Base-by-base conservation (phyloP, 37 sponge, comb jelly and placozoan genomes). In the Halichondria panicea region DNA sequence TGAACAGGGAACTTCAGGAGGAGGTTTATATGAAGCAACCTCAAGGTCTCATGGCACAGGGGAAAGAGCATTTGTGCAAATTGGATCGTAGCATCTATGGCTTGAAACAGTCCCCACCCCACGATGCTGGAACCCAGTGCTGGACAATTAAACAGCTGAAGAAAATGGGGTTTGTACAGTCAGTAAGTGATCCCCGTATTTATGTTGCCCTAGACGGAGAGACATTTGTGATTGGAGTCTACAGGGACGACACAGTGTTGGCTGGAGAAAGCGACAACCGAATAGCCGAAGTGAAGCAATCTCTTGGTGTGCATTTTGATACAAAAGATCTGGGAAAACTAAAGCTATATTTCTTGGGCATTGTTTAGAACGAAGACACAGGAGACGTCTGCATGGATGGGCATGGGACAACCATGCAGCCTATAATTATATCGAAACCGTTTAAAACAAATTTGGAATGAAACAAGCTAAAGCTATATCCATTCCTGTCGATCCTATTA, bases 1-100 rank as follows among this genome's bases (percentile, higher is more conserved):
- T 76, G 15, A 63, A 76, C 43, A 63, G 81, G 15, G 71, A 69
- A 32, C 81, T 70, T 27, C 28, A 80, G 38, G 71, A 80, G 55
- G 70, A 70, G 33, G 81, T 80, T 32, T 80, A 80, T 48, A 80
- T 80, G 81, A 55, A 57, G 38, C 81, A 80, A 37, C 71, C 81
- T 9, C 71, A 80, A 57, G 71, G 81, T 24, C 70, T 43, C 38
- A 62, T 55, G 12, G 63, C 34, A 54, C 25, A 69, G 24, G 81
- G 81, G 15, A 55, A 70, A 67, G 79, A 78, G 58, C 54, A 45
- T 66, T 25, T 78, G 21, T 81, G 72, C 27, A 70, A 35, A 59
- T 60, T 80, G 46, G 70, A 70, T 71, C 41, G 60, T 60, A 18
- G 18, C 18, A 50, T 50, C 18, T 18, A 13, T 50, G 54, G 54